Evolutionary conservation across 1,140 invertebrate genomes (phyloP).

Genomic region (Polypedilum vanderplanki): DNA sequence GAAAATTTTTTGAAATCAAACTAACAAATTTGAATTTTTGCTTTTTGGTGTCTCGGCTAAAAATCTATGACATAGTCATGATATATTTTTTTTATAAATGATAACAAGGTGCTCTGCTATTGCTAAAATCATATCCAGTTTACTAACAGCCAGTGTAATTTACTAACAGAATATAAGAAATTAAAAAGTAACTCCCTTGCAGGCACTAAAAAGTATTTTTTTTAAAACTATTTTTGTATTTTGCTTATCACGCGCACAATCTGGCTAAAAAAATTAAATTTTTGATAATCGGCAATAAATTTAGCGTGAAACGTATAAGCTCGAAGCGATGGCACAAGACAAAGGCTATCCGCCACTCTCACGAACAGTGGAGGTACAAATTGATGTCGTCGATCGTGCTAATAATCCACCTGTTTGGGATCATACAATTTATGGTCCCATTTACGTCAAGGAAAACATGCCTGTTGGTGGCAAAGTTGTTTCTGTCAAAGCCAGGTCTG

Average conservation of each 20-base stretch:
- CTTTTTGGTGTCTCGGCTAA: slow-evolving; percentile 7
- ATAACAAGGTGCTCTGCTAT: slow-evolving; percentile 15
- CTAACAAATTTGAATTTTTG: slow-evolving; percentile 20
- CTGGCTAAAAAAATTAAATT: slow-evolving; percentile 32
- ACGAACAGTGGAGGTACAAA: slow-evolving; percentile 91
- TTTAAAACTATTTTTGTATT: slow-evolving; percentile 37
- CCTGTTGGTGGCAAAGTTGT: slow-evolving; percentile 93
- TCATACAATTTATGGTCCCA: slow-evolving; percentile 89
- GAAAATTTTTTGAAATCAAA: background rate
- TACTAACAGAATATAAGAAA: slow-evolving; percentile 29
- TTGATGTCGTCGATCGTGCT: slow-evolving; percentile 94
- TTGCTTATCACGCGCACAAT: slow-evolving; percentile 48
- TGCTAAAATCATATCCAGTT: background rate
- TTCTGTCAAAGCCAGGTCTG: slow-evolving; percentile 95
- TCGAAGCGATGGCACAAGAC: slow-evolving; percentile 94
- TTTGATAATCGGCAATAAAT: slow-evolving; percentile 31
- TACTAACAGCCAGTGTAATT: background rate
- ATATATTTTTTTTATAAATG: background rate
- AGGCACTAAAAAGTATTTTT: slow-evolving; percentile 24
- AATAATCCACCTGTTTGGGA: slow-evolving; percentile 97
- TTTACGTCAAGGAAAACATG: slow-evolving; percentile 95
- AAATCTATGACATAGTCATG: background rate
- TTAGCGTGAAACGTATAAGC: slow-evolving; percentile 93
- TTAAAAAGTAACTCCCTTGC: background rate
- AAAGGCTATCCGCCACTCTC: slow-evolving; percentile 89